Evolutionary conservation across 2,113 vertebrate species (phyloP).

Genomic region (Phrynosoma platyrhinos): DNA sequence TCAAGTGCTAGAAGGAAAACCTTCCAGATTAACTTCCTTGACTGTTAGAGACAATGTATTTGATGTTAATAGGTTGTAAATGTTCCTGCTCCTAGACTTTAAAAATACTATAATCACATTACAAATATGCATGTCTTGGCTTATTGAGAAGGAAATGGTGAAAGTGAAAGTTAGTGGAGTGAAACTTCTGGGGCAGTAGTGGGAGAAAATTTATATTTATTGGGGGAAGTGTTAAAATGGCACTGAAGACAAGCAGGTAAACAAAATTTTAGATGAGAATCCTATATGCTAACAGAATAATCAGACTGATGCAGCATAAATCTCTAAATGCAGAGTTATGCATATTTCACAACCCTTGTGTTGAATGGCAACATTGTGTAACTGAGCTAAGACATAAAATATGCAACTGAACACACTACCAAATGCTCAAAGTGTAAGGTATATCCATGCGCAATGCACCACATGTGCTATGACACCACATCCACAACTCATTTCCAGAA

Average conservation of each 20-base stretch:
- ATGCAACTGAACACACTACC: too few species aligned
- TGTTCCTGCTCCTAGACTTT: background rate
- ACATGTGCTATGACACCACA: too few species aligned
- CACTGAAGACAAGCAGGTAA: background rate
- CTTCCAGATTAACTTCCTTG: background rate
- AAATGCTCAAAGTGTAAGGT: too few species aligned
- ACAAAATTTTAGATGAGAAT: background rate
- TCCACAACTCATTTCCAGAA: too few species aligned
- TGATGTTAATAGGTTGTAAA: background rate
- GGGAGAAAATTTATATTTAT: background rate
- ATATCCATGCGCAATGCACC: too few species aligned
- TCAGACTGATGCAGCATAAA: too few species aligned
- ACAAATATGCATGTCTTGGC: background rate
- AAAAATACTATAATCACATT: background rate
- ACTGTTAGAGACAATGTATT: background rate
- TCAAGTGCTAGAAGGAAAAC: background rate
- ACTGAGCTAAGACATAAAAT: too few species aligned
- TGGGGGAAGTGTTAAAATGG: background rate
- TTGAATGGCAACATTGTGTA: too few species aligned
- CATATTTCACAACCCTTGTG: too few species aligned
- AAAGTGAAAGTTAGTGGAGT: background rate
- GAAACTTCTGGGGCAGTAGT: background rate
- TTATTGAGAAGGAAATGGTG: constrained; percentile 10
- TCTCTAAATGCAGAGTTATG: too few species aligned
- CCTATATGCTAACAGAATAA: background rate